Percentiles rank a stretch among this genome's conserved stretches.
Conservation (phyloP, 2,113 vertebrate species). For the Neoarius graeffei region DNA sequence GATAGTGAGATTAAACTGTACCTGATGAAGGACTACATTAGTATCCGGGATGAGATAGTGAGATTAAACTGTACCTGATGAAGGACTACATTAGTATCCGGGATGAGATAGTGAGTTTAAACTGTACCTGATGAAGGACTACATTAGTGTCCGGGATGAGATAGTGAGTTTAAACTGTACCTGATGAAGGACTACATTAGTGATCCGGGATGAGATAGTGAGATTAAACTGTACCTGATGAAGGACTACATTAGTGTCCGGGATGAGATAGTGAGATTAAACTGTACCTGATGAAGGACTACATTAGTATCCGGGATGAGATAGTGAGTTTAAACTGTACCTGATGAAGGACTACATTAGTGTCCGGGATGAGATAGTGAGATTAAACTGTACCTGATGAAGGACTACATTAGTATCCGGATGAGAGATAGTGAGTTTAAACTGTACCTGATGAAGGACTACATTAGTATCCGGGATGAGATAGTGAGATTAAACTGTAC, state of each 20-base stretch:
- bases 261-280: too few relatives aligned
- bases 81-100: not conserved
- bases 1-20: too few relatives aligned
- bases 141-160: slow-evolving; percentile 91
- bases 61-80: not conserved
- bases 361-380: slow-evolving; percentile 4
- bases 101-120: not conserved
- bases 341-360: not conserved
- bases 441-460: too few relatives aligned
- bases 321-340: too few relatives aligned
- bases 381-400: not conserved
- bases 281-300: too few relatives aligned
- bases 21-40: too few relatives aligned
- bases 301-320: not conserved
- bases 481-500: too few relatives aligned
- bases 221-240: slow-evolving; percentile 58
- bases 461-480: too few relatives aligned
- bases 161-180: slow-evolving; percentile 79
- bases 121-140: slow-evolving; percentile 87
- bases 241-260: slow-evolving; percentile 77
- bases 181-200: slow-evolving; percentile 81
- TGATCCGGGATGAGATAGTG: slow-evolving; percentile 80
- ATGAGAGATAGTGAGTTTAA: slow-evolving; percentile 62
- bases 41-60: not conserved
- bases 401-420: slow-evolving; percentile 92